Evolutionary conservation across 2,113 vertebrate genomes (phyloP).

Genomic region (Maccullochella peelii): DNA sequence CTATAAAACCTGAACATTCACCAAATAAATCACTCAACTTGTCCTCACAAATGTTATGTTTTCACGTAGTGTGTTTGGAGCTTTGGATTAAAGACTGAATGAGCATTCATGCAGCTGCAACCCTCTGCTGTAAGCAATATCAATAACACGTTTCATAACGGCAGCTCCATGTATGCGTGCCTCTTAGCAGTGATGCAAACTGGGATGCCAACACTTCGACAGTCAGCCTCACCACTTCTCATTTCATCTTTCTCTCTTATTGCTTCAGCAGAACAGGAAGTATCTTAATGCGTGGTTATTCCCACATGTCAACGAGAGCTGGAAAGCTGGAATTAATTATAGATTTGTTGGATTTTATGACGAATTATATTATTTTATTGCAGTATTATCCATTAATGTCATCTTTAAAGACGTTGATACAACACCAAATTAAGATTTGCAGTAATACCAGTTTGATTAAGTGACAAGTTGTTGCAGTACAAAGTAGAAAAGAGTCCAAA

Average conservation of each 20-base stretch:
- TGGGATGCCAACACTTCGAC: neutral
- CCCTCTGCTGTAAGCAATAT: neutral
- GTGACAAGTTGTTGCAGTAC: too few relatives aligned
- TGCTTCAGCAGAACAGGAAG: slow-evolving; percentile 52
- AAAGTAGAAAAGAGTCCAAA: too few relatives aligned
- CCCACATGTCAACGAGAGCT: slow-evolving; percentile 2
- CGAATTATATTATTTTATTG: too few relatives aligned
- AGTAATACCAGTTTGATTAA: too few relatives aligned
- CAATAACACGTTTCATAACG: neutral
- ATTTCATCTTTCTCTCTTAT: slow-evolving; percentile 24
- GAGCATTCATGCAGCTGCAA: neutral
- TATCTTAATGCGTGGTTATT: slow-evolving; percentile 7
- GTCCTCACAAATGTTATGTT: neutral
- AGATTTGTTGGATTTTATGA: neutral
- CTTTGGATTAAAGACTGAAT: neutral
- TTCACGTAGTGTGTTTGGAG: neutral
- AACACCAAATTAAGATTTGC: too few relatives aligned
- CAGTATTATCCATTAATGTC: too few relatives aligned
- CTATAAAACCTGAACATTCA: neutral
- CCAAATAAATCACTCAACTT: neutral
- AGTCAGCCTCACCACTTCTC: slow-evolving; percentile 32
- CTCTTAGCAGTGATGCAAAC: slow-evolving; percentile 27
- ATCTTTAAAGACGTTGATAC: too few relatives aligned
- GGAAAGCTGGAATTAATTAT: neutral
- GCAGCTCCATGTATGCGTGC: neutral